phyloP scores from a whole-genome alignment of 2,888 invertebrate species.

The Tetragonula carbonaria region DNA sequence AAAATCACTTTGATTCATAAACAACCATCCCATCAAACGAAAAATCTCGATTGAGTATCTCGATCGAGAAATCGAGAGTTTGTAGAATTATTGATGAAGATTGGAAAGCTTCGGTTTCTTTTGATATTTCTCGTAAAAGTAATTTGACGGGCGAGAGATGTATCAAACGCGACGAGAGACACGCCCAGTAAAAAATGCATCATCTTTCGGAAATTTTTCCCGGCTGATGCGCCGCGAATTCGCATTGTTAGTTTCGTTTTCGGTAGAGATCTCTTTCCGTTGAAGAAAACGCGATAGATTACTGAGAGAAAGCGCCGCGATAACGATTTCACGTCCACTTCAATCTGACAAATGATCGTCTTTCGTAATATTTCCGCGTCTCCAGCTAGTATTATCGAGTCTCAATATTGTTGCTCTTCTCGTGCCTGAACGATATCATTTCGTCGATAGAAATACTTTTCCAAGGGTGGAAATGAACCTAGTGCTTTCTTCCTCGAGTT shows the following conservation, averaged over 20 bases:
- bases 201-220: background rate
- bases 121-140: background rate
- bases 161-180: background rate
- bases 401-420: constrained; percentile 51
- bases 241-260: constrained; percentile 29
- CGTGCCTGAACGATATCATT: constrained; percentile 30
- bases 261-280: constrained; percentile 63
- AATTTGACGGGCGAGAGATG: background rate
- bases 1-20: constrained; percentile 29
- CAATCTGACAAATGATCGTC: constrained; percentile 76
- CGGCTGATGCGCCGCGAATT: constrained; percentile 3
- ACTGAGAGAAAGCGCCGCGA: constrained; percentile 69
- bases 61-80: background rate
- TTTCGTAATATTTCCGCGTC: constrained; percentile 44
- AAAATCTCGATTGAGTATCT: background rate
- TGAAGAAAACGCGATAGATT: constrained; percentile 74
- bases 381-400: constrained; percentile 32
- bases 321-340: constrained; percentile 78
- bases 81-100: background rate
- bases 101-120: background rate
- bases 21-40: background rate
- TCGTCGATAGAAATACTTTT: background rate
- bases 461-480: background rate
- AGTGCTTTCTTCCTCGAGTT: too few relatives aligned
- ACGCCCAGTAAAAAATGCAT: constrained; percentile 4